Conservation (phyloP, 2,113 vertebrate genomes). For the Paratilapia polleni region DNA sequence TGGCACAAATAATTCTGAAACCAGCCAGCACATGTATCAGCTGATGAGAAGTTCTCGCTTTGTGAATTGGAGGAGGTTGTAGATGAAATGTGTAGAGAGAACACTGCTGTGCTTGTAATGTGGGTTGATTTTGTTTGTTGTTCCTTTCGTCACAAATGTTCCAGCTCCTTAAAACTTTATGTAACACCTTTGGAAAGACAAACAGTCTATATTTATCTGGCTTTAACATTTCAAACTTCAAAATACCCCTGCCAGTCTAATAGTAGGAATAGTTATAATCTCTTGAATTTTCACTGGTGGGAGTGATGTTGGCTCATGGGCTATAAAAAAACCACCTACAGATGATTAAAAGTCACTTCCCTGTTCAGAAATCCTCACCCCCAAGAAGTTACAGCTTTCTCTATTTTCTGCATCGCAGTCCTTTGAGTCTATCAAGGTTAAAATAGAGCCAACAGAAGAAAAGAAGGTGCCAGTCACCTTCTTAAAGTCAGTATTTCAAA, state of each 20-base stretch:
- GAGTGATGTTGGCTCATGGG: not conserved
- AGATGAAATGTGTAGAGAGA: conserved; percentile 15
- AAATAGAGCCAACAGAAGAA: not conserved
- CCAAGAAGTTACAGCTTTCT: not conserved
- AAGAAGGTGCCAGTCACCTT: not conserved
- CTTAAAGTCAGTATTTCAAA: not conserved
- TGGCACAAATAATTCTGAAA: no score
- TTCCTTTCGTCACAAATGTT: conserved; percentile 37
- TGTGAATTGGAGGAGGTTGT: not conserved
- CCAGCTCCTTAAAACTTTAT: not conserved
- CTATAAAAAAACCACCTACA: not conserved
- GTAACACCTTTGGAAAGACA: not conserved
- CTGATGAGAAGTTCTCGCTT: not conserved
- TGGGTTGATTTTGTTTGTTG: not conserved
- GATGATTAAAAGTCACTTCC: not conserved
- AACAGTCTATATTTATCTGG: not conserved
- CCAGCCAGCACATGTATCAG: not conserved
- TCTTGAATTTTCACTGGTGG: not conserved
- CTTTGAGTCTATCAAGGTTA: not conserved
- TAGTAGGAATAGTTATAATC: not conserved
- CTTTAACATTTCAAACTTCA: not conserved
- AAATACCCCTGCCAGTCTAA: not conserved
- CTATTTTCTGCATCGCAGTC: not conserved
- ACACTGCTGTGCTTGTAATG: conserved; percentile 7
- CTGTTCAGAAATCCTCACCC: not conserved